phyloP scores from a whole-genome alignment of 1,140 invertebrate species.

The Temnothorax curvispinosus region DNA sequence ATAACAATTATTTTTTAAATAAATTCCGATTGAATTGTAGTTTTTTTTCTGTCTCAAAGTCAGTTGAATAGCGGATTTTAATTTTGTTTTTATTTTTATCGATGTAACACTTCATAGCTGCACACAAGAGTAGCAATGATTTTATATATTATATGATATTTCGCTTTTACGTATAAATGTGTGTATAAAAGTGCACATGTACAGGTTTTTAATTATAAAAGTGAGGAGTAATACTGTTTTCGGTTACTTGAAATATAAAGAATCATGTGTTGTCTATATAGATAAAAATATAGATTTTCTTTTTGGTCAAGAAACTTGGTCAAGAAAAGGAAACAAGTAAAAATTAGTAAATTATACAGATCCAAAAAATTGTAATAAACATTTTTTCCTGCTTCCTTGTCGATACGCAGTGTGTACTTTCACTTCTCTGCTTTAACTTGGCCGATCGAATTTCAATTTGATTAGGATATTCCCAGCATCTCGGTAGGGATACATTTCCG shows the following conservation, averaged over 20 bases:
- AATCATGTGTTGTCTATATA: neutral
- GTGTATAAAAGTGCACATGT: neutral
- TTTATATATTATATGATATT: neutral
- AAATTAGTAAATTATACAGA: neutral
- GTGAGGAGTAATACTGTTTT: neutral
- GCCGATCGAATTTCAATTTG: constrained; percentile 19
- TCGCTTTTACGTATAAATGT: neutral
- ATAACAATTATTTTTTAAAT: neutral
- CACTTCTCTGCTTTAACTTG: neutral
- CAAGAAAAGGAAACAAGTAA: neutral
- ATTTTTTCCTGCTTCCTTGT: neutral
- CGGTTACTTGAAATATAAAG: neutral
- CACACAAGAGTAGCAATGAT: neutral
- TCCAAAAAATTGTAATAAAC: neutral
- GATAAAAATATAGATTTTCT: neutral
- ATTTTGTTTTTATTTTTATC: neutral
- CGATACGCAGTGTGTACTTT: neutral
- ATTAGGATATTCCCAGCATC: constrained; percentile 18
- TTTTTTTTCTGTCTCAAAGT: neutral
- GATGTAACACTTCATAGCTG: neutral
- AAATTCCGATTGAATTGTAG: neutral
- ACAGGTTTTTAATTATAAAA: neutral
- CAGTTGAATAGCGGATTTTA: neutral
- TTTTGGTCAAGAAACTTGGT: neutral
- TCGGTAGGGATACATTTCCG: constrained; percentile 8